phyloP scores from a whole-genome alignment of 37 sponge, comb jelly and placozoan genomes.

The Amphimedon queenslandica region DNA sequence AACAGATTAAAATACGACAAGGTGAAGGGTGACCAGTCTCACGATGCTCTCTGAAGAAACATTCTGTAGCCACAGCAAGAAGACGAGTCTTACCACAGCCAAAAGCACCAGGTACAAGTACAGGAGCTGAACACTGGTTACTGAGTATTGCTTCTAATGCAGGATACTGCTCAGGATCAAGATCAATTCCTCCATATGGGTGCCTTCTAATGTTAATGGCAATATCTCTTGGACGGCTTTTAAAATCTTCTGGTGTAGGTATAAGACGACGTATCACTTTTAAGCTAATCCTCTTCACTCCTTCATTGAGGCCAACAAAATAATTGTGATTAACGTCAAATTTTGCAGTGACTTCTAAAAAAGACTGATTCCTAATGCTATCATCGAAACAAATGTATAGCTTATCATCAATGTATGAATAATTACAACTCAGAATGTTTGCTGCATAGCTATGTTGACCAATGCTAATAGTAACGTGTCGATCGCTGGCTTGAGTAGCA shows the following conservation, averaged over 20 bases:
- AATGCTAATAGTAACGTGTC: not conserved
- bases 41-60: not conserved
- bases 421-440: not conserved
- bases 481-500: conserved; percentile 3
- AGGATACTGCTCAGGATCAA: conserved; percentile 3
- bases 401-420: not conserved
- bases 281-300: not conserved
- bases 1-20: conserved; percentile 30
- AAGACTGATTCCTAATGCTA: not conserved
- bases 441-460: not conserved
- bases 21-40: not conserved
- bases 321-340: conserved; percentile 56
- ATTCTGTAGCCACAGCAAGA: conserved; percentile 34
- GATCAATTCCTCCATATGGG: not conserved
- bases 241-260: not conserved
- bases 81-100: conserved; percentile 57
- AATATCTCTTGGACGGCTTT: too few species aligned
- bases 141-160: conserved; percentile 22
- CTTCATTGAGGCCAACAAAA: conserved; percentile 36
- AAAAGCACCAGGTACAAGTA: conserved; percentile 51
- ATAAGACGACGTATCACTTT: not conserved
- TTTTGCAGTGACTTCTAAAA: not conserved
- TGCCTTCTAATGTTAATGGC: not conserved
- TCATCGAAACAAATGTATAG: not conserved
- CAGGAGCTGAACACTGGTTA: conserved; percentile 23